Evolutionary conservation across 1,140 invertebrate species (phyloP).

Genomic region (Brachionus plicatilis): DNA sequence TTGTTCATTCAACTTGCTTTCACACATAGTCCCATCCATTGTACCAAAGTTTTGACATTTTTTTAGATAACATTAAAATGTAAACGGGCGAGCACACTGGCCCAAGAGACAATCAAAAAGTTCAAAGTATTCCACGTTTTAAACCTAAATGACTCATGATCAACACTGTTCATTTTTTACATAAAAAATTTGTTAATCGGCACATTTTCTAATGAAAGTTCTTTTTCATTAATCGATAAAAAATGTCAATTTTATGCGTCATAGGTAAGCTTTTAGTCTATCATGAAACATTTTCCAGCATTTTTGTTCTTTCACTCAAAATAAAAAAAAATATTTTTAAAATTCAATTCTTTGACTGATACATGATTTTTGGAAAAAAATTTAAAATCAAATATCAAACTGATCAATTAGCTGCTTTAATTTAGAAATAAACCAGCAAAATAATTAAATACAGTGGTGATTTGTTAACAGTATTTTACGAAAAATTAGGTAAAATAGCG

Average conservation of each 20-base stretch:
- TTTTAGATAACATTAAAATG: neutral
- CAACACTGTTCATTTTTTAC: neutral
- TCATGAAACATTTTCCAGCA: neutral
- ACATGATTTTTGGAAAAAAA: neutral
- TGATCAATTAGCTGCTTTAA: neutral
- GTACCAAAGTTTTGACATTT: neutral
- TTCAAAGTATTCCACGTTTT: neutral
- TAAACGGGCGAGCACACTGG: neutral
- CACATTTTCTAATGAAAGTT: neutral
- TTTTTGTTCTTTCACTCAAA: neutral
- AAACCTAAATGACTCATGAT: neutral
- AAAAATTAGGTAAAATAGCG: too few relatives aligned
- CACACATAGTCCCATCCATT: neutral
- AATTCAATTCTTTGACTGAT: neutral
- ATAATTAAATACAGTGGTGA: too few relatives aligned
- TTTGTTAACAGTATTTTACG: too few relatives aligned
- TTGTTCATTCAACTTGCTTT: neutral
- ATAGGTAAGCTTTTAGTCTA: neutral
- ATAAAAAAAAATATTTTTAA: neutral
- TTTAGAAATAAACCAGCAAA: neutral
- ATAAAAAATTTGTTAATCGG: neutral
- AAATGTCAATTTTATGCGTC: conserved; percentile 39
- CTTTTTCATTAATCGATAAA: neutral
- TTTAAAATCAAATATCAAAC: neutral
- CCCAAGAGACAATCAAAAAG: neutral